Evolutionary conservation across 2,797 vertebrate genomes (phyloP), one percentile per base, ranked within the genome.

Genomic region (Ceyx erithaca): DNA sequence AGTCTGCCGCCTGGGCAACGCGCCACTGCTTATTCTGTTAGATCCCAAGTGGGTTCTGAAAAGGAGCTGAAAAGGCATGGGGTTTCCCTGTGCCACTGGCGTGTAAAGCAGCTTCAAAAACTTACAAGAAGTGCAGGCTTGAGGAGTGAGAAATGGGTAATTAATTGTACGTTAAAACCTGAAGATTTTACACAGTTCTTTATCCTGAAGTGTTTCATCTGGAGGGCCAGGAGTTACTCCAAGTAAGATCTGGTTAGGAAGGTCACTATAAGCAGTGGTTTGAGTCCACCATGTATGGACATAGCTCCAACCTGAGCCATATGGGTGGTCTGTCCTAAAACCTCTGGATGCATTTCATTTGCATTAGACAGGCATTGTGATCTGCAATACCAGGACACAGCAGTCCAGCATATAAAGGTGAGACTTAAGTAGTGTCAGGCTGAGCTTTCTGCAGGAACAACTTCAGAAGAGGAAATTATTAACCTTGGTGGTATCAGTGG

Each of bases 21-120:
- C 19, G 13, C 17, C 20, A 13, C 7, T 0, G 0, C 19, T 57
- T 48, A 14, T 2, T 46, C 3, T 0, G 3, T 3, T 45, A 20
- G 14, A 20, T 55, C 49, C 9, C 48, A 69, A 0, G 6, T 23
- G 37, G 10, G 5, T 41, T 20, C n/a, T 33, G 20, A 33, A 57
- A 57, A 22, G 54, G n/a, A 57, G 31, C 43, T 57, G 41, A 54
- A 66, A 85, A 37, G 16, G 4, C 2, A 3, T 16, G 10, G 8
- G 10, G 8, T 19, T 86, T 84, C 62, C 7, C 8, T 52, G 46
- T 14, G 8, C 15, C 33, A 62, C 25, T 2, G 8, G 28, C 6
- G 10, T 25, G 13, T 79, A 79, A 41, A 76, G 41, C 12, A 40
- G n/a, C 20, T 51, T 64, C 14, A 20, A 31, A 68, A 76, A 6